phyloP scores from a whole-genome alignment of 2,797 vertebrate species.

The Sternotherus odoratus region DNA sequence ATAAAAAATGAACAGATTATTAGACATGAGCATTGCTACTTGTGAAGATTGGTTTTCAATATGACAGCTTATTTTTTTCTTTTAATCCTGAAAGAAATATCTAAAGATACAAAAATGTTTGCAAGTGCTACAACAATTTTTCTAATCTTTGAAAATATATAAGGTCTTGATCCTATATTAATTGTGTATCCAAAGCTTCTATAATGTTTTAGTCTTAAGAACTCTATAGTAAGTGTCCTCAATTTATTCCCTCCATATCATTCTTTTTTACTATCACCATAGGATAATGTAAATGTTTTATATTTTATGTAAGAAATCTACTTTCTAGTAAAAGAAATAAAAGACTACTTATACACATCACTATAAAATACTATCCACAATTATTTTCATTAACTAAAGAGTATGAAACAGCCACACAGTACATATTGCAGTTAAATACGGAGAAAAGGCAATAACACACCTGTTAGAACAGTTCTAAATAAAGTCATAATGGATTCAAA shows the following conservation, averaged over 20 bases:
- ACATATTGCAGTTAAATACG: not conserved
- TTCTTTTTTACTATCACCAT: not conserved
- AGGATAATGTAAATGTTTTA: not conserved
- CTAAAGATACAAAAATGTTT: constrained; percentile 26
- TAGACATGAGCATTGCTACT: constrained; percentile 20
- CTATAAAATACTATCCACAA: not conserved
- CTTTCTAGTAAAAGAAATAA: not conserved
- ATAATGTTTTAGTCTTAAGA: not conserved
- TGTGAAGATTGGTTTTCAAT: constrained; percentile 23
- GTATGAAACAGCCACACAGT: constrained; percentile 33
- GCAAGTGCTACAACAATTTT: not conserved
- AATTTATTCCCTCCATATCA: not conserved
- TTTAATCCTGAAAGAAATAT: constrained; percentile 54
- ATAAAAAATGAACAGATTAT: constrained; percentile 38
- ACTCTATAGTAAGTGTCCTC: not conserved
- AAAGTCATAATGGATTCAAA: not conserved
- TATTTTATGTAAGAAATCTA: constrained; percentile 33
- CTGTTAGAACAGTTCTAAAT: constrained; percentile 23
- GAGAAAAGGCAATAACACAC: not conserved
- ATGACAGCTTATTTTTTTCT: constrained; percentile 20
- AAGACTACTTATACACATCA: not conserved
- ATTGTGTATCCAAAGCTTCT: not conserved
- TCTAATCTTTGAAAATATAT: constrained; percentile 37
- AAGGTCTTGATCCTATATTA: not conserved
- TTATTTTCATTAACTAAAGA: constrained; percentile 6